These are phyloP conservation scores for Watsonalla binaria DNA, from an alignment of 2,888 invertebrate species.

Conservation along the genomic window DNA sequence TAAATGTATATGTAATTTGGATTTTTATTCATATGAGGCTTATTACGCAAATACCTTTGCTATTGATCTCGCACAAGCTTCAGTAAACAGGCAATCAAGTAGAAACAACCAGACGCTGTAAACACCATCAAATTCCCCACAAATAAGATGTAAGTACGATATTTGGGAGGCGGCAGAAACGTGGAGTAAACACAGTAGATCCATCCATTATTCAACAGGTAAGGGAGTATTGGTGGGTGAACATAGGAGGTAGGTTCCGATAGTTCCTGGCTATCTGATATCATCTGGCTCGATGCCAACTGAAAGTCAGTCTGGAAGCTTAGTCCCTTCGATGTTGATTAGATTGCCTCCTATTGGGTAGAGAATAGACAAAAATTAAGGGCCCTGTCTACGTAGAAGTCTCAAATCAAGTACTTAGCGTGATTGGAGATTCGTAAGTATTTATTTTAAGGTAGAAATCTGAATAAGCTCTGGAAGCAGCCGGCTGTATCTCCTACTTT, in stretches of 20 bases:
- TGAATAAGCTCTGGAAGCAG: too few species aligned
- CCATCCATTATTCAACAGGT: conserved; percentile 61
- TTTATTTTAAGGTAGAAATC: too few species aligned
- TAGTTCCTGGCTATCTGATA: conserved; percentile 20
- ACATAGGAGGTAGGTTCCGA: conserved; percentile 38
- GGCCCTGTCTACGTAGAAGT: too few species aligned
- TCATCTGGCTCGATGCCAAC: conserved; percentile 36
- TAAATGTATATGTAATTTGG: too few species aligned
- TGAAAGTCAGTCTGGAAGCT: conserved; percentile 15
- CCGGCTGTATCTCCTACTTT: too few species aligned
- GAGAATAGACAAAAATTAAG: too few species aligned
- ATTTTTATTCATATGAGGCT: too few species aligned
- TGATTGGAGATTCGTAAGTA: too few species aligned
- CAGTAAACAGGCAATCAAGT: conserved; percentile 2
- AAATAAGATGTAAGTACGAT: conserved; percentile 23
- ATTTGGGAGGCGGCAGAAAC: conserved; percentile 15
- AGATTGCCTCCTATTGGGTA: background rate
- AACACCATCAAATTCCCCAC: conserved; percentile 42
- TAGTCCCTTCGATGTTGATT: too few species aligned
- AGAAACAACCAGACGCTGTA: conserved; percentile 23
- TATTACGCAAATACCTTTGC: too few species aligned
- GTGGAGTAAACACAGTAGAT: conserved; percentile 22
- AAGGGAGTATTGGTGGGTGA: conserved; percentile 35
- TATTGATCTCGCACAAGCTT: too few species aligned
- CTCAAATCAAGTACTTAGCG: too few species aligned